Evolutionary conservation across 2,888 invertebrate genomes (phyloP), one percentile per base, ranked within the genome.

Genomic region (Cabera pusaria): DNA sequence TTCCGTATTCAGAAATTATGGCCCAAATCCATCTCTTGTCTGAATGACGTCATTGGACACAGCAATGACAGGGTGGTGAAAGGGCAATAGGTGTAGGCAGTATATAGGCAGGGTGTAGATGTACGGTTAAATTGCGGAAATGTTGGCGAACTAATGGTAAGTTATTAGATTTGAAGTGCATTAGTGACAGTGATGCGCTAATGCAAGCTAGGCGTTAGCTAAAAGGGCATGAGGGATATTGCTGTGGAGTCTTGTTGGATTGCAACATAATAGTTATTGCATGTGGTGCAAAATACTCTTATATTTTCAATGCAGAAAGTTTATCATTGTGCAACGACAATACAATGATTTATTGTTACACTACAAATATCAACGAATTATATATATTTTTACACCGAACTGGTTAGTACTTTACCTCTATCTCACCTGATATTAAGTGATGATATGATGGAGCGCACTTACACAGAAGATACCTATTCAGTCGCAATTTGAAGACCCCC

Each of bases 11-110:
- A 78, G 81, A 74, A 85, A 85, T 86, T 83, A 87, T 86, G 74
- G 83, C 71, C 68, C 65, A 72, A 82, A 86, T 86, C 81, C 83
- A 85, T 87, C 86, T 85, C 83, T 75, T 74, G 64, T 57, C 69
- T 64, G 72, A 80, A 87, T 84, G 85, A 85, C 82, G 80, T 84
- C 84, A 80, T 85, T 84, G 71, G 72, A 67, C 75, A 78, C 81
- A 69, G 72, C 80, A 83, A 83, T 81, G 85, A 81, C 83, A 74
- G 45, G 78, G 75, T 68, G 77, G 71, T 64, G 77, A 85, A 80
- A 83, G 81, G 80, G 77, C 72, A 69, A 49, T 46, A 51, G 54
- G 55, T n/a, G n/a, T 59, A 35, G 18, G 11, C 17, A 14, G 14
- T n/a, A n/a, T 35, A 14, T 46, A 27, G 22, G 9, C 37, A 14